A percentile compares a stretch with the other conserved stretches of the same genome.
Evolutionary conservation across 2,113 vertebrate species (phyloP).

Genomic region (Sula dactylatra): DNA sequence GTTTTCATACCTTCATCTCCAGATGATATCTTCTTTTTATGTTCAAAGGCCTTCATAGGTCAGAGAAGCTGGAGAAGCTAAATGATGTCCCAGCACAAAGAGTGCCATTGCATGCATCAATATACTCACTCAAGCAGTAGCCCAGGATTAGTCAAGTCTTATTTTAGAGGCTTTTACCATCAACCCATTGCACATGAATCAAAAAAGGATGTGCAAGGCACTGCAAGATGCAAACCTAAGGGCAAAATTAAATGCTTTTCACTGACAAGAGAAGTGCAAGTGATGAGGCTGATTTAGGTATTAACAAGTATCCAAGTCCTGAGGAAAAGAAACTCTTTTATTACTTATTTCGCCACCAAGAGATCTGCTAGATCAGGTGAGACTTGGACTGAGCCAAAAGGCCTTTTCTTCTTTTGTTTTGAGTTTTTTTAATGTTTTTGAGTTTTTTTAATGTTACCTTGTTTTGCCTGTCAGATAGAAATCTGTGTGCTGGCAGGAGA

Average conservation of each 20-base stretch:
- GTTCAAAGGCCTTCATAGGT: background rate
- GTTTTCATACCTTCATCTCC: background rate
- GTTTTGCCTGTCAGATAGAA: background rate
- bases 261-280: background rate
- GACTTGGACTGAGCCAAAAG: background rate
- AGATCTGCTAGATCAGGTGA: background rate
- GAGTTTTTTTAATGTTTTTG: background rate
- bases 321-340: background rate
- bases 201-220: background rate
- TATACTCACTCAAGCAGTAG: background rate
- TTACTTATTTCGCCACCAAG: background rate
- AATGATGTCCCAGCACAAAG: background rate
- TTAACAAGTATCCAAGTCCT: background rate
- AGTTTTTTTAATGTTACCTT: background rate
- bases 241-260: background rate
- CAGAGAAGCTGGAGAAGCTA: background rate
- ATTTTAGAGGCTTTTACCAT: background rate
- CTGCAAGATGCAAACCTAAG: background rate
- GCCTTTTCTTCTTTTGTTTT: background rate
- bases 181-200: background rate
- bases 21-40: background rate
- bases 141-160: background rate
- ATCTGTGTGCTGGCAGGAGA: background rate
- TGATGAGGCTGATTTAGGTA: background rate
- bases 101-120: background rate